Evolutionary conservation across 2,113 vertebrate species (phyloP).

Genomic region (Leptobrachium leishanense): DNA sequence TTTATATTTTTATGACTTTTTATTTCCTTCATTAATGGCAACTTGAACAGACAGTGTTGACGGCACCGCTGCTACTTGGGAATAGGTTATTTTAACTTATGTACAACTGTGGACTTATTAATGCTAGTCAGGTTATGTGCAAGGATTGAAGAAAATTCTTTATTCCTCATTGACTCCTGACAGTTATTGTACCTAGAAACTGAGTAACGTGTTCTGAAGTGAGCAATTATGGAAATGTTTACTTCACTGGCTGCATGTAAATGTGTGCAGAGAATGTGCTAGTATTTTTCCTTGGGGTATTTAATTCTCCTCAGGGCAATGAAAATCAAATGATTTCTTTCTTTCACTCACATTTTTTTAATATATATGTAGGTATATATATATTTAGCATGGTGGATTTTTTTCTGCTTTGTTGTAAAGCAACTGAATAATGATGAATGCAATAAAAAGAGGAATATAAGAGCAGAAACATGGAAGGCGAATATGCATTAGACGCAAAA

Average conservation of each 20-base stretch:
- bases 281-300: slow-evolving; percentile 92
- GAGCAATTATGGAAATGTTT: slow-evolving; percentile 96
- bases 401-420: slow-evolving; percentile 67
- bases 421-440: slow-evolving; percentile 90
- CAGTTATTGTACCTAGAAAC: slow-evolving; percentile 86
- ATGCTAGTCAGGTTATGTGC: slow-evolving; percentile 94
- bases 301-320: slow-evolving; percentile 90
- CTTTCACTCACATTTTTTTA: slow-evolving; percentile 46
- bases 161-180: slow-evolving; percentile 87
- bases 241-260: slow-evolving; percentile 91
- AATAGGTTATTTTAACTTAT: slow-evolving; percentile 79
- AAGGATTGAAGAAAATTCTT: slow-evolving; percentile 85
- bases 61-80: slow-evolving; percentile 77
- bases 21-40: slow-evolving; percentile 65
- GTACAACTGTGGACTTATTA: slow-evolving; percentile 81
- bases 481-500: slow-evolving; percentile 46
- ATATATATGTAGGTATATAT: not conserved
- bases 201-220: slow-evolving; percentile 93
- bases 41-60: slow-evolving; percentile 59
- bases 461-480: slow-evolving; percentile 42
- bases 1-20: slow-evolving; percentile 36
- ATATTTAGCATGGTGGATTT: slow-evolving; percentile 55
- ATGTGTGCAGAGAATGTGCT: slow-evolving; percentile 89
- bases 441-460: slow-evolving; percentile 64
- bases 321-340: slow-evolving; percentile 92